Evolutionary conservation across 2,888 invertebrate genomes (phyloP).

Genomic region (Mythimna lalbum): DNA sequence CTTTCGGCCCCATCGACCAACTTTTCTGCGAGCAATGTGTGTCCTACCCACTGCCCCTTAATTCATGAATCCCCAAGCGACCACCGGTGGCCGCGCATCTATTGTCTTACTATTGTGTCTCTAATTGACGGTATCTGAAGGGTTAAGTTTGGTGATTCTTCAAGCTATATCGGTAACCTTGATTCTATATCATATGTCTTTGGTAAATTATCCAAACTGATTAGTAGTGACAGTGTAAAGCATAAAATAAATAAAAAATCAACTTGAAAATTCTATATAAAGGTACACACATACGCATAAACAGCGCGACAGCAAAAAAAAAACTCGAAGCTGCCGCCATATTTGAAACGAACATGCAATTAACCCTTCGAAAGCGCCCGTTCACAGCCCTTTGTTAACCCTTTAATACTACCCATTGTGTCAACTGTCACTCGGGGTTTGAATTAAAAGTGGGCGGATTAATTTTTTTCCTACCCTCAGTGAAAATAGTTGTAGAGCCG

Average conservation of each 20-base stretch:
- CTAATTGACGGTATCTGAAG: too few species aligned
- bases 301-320: conserved; percentile 57
- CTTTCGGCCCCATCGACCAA: too few species aligned
- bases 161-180: too few species aligned
- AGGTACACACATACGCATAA: conserved; percentile 28
- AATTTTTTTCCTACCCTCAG: conserved; percentile 73
- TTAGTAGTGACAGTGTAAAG: background rate
- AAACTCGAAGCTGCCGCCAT: conserved; percentile 72
- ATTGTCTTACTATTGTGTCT: too few species aligned
- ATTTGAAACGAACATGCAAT: conserved; percentile 81
- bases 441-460: conserved; percentile 88
- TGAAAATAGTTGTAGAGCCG: conserved; percentile 70
- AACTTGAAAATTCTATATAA: conserved; percentile 7
- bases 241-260: background rate
- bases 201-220: background rate
- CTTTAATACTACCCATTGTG: conserved; percentile 85
- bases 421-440: conserved; percentile 87
- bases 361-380: conserved; percentile 85
- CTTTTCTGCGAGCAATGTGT: too few species aligned
- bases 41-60: too few species aligned
- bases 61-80: too few species aligned
- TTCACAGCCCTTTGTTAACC: conserved; percentile 87
- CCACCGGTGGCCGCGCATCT: too few species aligned
- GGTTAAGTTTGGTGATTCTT: too few species aligned
- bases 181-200: too few species aligned